phyloP scores from a whole-genome alignment of 2,888 invertebrate species.

The Operophtera brumata region DNA sequence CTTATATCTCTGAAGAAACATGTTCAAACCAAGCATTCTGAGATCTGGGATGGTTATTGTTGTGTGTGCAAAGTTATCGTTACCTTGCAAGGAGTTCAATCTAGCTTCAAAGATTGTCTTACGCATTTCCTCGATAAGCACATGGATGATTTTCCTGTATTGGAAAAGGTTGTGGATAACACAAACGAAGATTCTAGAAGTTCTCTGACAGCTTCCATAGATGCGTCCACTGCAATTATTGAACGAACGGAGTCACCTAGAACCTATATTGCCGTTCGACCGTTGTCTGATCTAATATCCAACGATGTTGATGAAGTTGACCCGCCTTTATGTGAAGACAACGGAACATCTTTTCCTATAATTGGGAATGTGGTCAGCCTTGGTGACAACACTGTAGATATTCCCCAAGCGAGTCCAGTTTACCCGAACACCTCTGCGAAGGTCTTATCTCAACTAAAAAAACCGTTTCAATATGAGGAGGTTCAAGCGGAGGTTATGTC shows the following conservation, averaged over 20 bases:
- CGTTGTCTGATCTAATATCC: slow-evolving; percentile 63
- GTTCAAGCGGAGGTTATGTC: slow-evolving; percentile 58
- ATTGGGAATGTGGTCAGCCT: slow-evolving; percentile 81
- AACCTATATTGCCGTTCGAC: slow-evolving; percentile 62
- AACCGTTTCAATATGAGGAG: slow-evolving; percentile 57
- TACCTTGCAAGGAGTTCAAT: slow-evolving; percentile 58
- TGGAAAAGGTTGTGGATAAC: slow-evolving; percentile 38
- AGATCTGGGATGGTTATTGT: slow-evolving; percentile 81
- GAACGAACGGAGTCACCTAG: slow-evolving; percentile 34
- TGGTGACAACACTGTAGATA: slow-evolving; percentile 42
- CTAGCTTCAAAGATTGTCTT: slow-evolving; percentile 61
- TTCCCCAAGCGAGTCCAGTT: slow-evolving; percentile 35
- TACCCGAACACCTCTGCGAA: slow-evolving; percentile 34
- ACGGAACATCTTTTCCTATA: slow-evolving; percentile 48
- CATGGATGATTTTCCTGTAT: slow-evolving; percentile 63
- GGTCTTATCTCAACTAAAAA: slow-evolving; percentile 23
- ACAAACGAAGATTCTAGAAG: slow-evolving; percentile 21
- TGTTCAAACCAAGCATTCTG: slow-evolving; percentile 62
- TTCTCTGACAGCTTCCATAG: slow-evolving; percentile 2
- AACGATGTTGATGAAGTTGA: slow-evolving; percentile 20
- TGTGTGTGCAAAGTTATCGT: slow-evolving; percentile 72
- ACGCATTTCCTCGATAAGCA: slow-evolving; percentile 70
- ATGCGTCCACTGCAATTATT: slow-evolving; percentile 6
- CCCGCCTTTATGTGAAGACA: slow-evolving; percentile 14
- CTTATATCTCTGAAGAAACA: slow-evolving; percentile 73